Base-by-base conservation (phyloP, 2,888 invertebrate species). In the Oxycera nigricornis region DNA sequence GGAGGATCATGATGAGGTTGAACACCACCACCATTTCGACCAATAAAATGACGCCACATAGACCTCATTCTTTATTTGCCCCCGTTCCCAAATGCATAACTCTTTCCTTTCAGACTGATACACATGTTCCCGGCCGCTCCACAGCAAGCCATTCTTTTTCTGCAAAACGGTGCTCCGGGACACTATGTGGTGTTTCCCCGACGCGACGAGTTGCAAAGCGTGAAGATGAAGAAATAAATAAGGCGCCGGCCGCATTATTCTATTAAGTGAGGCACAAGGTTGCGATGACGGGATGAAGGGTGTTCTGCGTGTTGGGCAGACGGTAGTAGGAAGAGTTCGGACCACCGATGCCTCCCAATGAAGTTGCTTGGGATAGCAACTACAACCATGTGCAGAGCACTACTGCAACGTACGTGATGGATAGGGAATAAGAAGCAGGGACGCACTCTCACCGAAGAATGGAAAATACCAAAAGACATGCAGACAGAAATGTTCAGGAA, bases 181-280 rank as follows among this genome's bases (percentile, higher is more conserved):
- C n/a, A n/a, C n/a, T n/a, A n/a, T n/a, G n/a, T n/a, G n/a, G n/a
- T n/a, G n/a, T n/a, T n/a, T n/a, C n/a, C n/a, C n/a, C n/a, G n/a
- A n/a, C n/a, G n/a, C n/a, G n/a, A n/a, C n/a, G 17, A 2, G 6
- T 46, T 46, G 46, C 24, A 55, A 7, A 55, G 55, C 55, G 55
- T 55, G 55, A 55, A 55, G 62, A 62, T 62, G 62, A 62, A 62
- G 62, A 62, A 62, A 62, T 62, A 62, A 62, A 31, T 62, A 62
- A 24, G 62, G 62, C 62, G 62, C 62, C 39, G 35, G 35, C 39
- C n/a, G 62, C 39, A 62, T 17, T 62, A 30, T 35, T 62, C 62
- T 62, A 62, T 62, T 62, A 35, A 39, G 30, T 35, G 6, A 35
- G 11, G 35, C 35, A 7, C 50, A 50, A 7, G 46, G 17, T 11